Percentiles rank a stretch among this genome's conserved stretches.
These are phyloP conservation scores for Heliconius hortense DNA, from an alignment of 2,888 invertebrate species.

Conservation along the genomic window DNA sequence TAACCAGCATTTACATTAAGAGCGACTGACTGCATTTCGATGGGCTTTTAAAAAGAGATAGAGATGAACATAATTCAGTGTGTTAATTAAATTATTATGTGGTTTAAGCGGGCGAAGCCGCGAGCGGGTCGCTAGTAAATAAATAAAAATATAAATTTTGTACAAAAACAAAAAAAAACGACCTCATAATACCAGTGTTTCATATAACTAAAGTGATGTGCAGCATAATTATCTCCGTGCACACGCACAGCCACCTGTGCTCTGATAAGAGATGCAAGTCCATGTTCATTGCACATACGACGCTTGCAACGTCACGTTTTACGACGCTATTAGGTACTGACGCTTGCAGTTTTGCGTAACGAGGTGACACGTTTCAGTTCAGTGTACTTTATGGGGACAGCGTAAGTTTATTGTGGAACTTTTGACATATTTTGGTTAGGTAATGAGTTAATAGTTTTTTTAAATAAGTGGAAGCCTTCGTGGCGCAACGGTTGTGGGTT, in stretches of 20 bases:
- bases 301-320: slow-evolving; percentile 34
- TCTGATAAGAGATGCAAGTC: slow-evolving; percentile 24
- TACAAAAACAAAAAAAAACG: background rate
- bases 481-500: too few species aligned
- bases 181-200: background rate
- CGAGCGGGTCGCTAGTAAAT: too few species aligned
- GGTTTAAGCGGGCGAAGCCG: too few species aligned
- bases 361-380: slow-evolving; percentile 23
- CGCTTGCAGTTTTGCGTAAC: slow-evolving; percentile 25
- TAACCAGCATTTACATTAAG: too few species aligned
- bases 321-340: slow-evolving; percentile 21
- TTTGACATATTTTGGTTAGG: background rate
- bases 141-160: background rate
- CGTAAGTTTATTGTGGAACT: slow-evolving; percentile 5
- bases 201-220: background rate
- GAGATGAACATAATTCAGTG: too few species aligned
- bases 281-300: slow-evolving; percentile 28
- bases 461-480: background rate
- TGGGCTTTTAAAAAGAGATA: too few species aligned
- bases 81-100: too few species aligned
- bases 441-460: background rate
- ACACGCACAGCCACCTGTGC: slow-evolving; percentile 15
- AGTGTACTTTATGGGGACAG: slow-evolving; percentile 1
- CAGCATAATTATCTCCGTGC: slow-evolving; percentile 12
- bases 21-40: too few species aligned